These are phyloP conservation scores for Brachionus manjavacas DNA, from an alignment of 1,140 invertebrate species.

Conservation along the genomic window DNA sequence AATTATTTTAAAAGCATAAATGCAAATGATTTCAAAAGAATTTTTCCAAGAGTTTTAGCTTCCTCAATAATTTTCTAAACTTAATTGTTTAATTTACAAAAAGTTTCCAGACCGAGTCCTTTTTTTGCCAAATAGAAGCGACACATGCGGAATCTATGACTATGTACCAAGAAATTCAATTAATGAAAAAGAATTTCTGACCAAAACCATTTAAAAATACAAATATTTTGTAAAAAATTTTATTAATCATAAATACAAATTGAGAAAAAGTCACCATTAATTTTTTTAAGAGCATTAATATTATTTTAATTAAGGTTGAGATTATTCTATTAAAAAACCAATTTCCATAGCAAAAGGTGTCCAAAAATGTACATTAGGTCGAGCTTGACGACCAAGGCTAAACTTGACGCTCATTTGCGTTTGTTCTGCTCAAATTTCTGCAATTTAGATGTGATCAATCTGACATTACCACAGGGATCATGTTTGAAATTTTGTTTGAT, in stretches of 20 bases:
- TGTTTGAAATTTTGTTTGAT: conserved; percentile 9
- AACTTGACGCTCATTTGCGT: conserved; percentile 13
- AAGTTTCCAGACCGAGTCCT: too few relatives aligned
- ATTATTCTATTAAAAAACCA: background rate
- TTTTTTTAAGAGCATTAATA: background rate
- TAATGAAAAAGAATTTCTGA: too few relatives aligned
- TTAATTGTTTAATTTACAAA: too few relatives aligned
- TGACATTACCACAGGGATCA: conserved; percentile 29
- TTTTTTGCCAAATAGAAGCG: too few relatives aligned
- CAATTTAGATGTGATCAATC: conserved; percentile 32
- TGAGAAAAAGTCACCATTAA: background rate
- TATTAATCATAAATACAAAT: background rate
- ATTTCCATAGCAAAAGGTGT: background rate
- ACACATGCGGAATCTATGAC: too few relatives aligned
- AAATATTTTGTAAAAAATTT: background rate
- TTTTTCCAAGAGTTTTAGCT: too few relatives aligned
- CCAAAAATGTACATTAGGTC: background rate
- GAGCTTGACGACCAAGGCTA: background rate
- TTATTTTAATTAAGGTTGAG: background rate
- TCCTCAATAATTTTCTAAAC: too few relatives aligned
- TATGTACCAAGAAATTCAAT: too few relatives aligned
- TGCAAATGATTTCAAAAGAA: too few relatives aligned
- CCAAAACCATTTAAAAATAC: background rate
- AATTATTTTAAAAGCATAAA: too few relatives aligned
- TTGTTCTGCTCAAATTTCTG: conserved; percentile 22